phyloP scores from a whole-genome alignment of 1,140 invertebrate species.

The Drosophila funebris region DNA sequence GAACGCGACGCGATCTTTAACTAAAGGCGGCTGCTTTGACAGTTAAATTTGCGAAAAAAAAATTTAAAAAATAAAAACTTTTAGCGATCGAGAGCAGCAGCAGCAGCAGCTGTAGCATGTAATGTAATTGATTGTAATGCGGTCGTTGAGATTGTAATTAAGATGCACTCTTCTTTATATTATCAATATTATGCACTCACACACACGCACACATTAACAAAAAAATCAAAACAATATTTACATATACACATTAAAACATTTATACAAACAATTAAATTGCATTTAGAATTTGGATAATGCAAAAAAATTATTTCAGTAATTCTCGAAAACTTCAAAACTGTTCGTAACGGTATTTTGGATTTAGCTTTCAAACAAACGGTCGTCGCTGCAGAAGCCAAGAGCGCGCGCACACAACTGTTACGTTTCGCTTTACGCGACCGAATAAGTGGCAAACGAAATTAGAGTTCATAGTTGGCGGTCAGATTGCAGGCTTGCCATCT shows the following conservation, averaged over 20 bases:
- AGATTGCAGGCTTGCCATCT: neutral
- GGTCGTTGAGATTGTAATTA: slow-evolving; percentile 40
- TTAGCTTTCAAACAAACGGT: neutral
- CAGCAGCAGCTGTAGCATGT: neutral
- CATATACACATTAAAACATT: too few relatives aligned
- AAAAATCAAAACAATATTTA: slow-evolving; percentile 18
- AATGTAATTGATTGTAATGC: slow-evolving; percentile 36
- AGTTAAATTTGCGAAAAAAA: slow-evolving; percentile 15
- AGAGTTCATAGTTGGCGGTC: slow-evolving; percentile 37
- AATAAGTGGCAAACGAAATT: slow-evolving; percentile 18
- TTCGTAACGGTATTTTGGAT: slow-evolving; percentile 26
- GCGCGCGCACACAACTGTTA: slow-evolving; percentile 38
- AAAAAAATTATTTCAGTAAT: neutral
- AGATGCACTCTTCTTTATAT: slow-evolving; percentile 21
- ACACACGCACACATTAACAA: slow-evolving; percentile 1
- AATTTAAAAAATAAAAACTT: neutral
- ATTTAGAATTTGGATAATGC: neutral
- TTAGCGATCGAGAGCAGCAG: slow-evolving; percentile 7
- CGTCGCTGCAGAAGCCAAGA: neutral
- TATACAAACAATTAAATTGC: slow-evolving; percentile 27
- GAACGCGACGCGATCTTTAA: slow-evolving; percentile 15
- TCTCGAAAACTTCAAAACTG: slow-evolving; percentile 7
- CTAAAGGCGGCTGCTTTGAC: slow-evolving; percentile 27
- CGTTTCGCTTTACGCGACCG: slow-evolving; percentile 28
- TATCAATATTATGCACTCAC: slow-evolving; percentile 6